These are phyloP conservation scores for Pterostichus madidus DNA, from an alignment of 2,888 invertebrate genomes.

Conservation along the genomic window DNA sequence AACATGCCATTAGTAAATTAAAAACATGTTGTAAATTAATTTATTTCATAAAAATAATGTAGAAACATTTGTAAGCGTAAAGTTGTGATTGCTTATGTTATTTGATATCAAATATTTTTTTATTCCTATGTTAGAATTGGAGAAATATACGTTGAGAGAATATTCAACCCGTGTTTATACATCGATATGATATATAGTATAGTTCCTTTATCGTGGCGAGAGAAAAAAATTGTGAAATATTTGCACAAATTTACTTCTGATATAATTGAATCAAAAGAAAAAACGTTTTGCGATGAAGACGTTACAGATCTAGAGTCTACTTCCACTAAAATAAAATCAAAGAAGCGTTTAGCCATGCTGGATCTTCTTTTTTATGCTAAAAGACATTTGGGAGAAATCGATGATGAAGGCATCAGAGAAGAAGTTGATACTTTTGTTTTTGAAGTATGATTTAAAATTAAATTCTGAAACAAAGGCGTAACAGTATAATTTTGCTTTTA, in stretches of 20 bases:
- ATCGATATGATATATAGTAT: background rate
- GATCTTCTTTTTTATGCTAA: conserved; percentile 49
- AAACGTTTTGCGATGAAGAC: conserved; percentile 48
- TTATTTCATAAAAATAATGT: too few species aligned
- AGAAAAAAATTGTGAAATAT: conserved; percentile 8
- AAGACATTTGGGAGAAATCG: conserved; percentile 23
- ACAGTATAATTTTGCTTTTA: conserved; percentile 69
- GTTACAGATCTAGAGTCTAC: background rate
- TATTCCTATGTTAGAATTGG: background rate
- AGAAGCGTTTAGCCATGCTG: conserved; percentile 55
- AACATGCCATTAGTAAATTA: too few species aligned
- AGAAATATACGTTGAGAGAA: background rate
- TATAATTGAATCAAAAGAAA: conserved; percentile 60
- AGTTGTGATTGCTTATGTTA: too few species aligned
- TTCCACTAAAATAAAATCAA: background rate
- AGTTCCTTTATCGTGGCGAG: background rate
- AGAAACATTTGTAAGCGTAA: too few species aligned
- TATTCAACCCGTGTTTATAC: conserved; percentile 1
- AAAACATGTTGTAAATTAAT: too few species aligned
- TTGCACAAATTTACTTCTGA: conserved; percentile 38
- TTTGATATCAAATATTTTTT: too few species aligned
- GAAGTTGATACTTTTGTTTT: conserved; percentile 63
- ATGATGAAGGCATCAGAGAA: conserved; percentile 53
- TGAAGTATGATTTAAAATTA: conserved; percentile 14
- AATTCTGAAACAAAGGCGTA: background rate